Conservation (phyloP, 30 jellyfish, hydroid and myxozoan species). For the Hydractinia echinata region DNA sequence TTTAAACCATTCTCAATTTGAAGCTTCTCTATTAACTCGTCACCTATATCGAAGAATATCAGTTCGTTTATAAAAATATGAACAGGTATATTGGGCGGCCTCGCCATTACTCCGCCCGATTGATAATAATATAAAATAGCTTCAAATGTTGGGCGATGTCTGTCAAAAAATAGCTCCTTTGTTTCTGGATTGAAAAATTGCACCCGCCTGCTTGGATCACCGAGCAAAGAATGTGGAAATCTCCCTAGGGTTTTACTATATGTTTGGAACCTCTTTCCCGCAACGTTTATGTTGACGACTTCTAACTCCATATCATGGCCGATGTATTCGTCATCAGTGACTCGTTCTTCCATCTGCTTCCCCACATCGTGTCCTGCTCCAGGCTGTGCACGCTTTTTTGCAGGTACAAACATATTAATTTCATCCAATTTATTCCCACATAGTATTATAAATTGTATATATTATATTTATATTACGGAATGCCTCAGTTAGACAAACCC, state of each 20-base stretch:
- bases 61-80: conserved; percentile 73
- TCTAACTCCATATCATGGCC: conserved; percentile 43
- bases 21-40: conserved; percentile 52
- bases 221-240: conserved; percentile 74
- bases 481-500: no score
- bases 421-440: no score
- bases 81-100: conserved; percentile 73
- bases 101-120: conserved; percentile 59
- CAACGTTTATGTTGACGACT: conserved; percentile 67
- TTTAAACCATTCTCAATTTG: conserved; percentile 86
- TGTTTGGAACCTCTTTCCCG: conserved; percentile 83
- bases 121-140: conserved; percentile 73
- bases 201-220: conserved; percentile 68
- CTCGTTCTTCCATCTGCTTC: no score
- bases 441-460: no score
- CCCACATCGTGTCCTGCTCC: no score
- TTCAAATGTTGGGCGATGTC: conserved; percentile 88
- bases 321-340: conserved; percentile 2
- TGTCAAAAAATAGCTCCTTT: conserved; percentile 73
- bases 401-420: no score
- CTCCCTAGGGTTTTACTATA: conserved; percentile 52
- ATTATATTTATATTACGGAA: no score
- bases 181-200: conserved; percentile 45
- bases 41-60: conserved; percentile 72
- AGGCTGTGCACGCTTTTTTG: no score